A percentile compares a stretch with the other conserved stretches of the same genome.
Evolutionary conservation across 2,113 vertebrate species (phyloP).

Genomic region (Hydrolagus affinis): DNA sequence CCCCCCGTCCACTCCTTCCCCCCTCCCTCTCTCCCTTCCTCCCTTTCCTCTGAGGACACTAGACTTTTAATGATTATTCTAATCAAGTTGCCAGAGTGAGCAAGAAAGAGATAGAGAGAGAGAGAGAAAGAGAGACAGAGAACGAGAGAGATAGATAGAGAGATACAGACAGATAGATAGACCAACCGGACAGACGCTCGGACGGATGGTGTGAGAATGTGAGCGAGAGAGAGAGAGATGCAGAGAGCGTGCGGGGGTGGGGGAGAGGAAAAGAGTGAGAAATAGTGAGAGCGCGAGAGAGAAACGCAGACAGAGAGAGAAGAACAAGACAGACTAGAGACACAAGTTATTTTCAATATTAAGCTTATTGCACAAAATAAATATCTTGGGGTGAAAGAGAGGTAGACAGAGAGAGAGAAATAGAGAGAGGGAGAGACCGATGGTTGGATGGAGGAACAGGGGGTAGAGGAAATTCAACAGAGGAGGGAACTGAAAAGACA

Average conservation of each 20-base stretch:
- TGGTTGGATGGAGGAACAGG: not conserved
- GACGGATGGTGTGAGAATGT: not conserved
- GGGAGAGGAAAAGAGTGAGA: not conserved
- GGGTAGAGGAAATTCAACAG: not conserved
- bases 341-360: too few species aligned
- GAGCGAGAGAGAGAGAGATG: not conserved
- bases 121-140: conserved; percentile 76
- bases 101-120: conserved; percentile 45
- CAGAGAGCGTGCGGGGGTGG: not conserved
- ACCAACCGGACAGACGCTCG: not conserved
- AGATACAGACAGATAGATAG: conserved; percentile 39
- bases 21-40: not conserved
- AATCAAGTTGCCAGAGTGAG: not conserved
- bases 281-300: not conserved
- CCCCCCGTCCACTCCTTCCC: too few species aligned
- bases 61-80: not conserved
- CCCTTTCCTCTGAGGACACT: not conserved
- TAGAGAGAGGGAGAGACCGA: not conserved
- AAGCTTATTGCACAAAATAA: too few species aligned
- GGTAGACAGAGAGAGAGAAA: not conserved
- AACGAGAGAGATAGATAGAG: conserved; percentile 40
- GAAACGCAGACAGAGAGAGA: not conserved
- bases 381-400: too few species aligned
- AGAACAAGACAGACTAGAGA: not conserved
- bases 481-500: not conserved